Conservation (phyloP, 2,888 invertebrate genomes). For the Malthinus flaveolus region DNA sequence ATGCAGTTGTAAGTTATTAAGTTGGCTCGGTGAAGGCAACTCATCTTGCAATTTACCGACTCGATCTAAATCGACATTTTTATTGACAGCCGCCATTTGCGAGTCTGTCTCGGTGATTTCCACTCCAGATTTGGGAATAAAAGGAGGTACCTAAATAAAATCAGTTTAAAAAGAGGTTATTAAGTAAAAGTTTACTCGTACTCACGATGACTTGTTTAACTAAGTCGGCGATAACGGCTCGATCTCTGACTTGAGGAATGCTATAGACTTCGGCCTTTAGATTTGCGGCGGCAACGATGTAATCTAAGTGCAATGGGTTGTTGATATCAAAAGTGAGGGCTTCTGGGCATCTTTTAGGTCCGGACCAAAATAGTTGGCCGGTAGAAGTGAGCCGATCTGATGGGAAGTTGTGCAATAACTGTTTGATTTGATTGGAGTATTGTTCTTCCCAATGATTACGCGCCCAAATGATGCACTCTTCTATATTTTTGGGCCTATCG, state of each 20-base stretch:
- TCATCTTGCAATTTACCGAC: conserved; percentile 64
- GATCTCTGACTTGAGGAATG: conserved; percentile 71
- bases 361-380: conserved; percentile 97
- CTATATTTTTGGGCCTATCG: conserved; percentile 80
- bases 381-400: conserved; percentile 84
- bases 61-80: conserved; percentile 73
- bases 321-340: conserved; percentile 72
- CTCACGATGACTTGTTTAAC: conserved; percentile 64
- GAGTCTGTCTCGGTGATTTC: conserved; percentile 96
- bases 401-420: conserved; percentile 96
- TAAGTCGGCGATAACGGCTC: conserved; percentile 67
- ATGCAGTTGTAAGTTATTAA: conserved; percentile 66
- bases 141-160: conserved; percentile 73
- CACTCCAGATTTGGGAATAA: conserved; percentile 90
- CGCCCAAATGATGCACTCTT: conserved; percentile 90
- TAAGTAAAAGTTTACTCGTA: conserved; percentile 1
- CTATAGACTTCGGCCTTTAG: conserved; percentile 86
- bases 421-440: conserved; percentile 93
- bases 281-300: conserved; percentile 89
- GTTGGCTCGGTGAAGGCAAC: conserved; percentile 63
- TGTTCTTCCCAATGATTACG: conserved; percentile 89
- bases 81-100: conserved; percentile 71
- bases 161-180: conserved; percentile 7
- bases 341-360: conserved; percentile 92
- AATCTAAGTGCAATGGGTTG: conserved; percentile 83